Evolutionary conservation across 2,797 vertebrate species (phyloP), one percentile per base, ranked within the genome.

Genomic region (Oreortyx pictus): DNA sequence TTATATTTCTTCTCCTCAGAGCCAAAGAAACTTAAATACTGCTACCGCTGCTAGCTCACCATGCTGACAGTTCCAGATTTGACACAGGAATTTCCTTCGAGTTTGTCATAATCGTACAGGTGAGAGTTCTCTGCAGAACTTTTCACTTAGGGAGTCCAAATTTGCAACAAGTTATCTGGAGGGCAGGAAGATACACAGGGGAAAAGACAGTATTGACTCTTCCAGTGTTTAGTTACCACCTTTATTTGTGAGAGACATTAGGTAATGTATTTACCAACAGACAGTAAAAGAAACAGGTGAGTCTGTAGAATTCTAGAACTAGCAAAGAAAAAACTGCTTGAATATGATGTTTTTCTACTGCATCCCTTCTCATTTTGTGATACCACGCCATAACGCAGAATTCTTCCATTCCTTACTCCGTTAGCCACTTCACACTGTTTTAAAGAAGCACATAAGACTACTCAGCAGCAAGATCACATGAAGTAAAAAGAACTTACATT

Each of bases 111-210:
- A 29, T 27, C 6, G 11, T 29, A 29, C 27, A 52, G 15, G 27
- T 17, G 50, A 52, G 25, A 29, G 6, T 52, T 29, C 16, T 52
- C 29, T 29, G 50, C 1, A 56, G 9, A 73, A 73, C 35, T 29
- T 59, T 59, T 52, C 86, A n/a, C 12, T 64, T 37, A 31, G n/a
- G 23, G 5, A 87, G 14, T 8, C 13, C 44, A 71, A 82, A 88
- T 20, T 31, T 0, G 0, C 41, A 67, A 39, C 25, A 22, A 7
- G 3, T 24, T 5, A 61, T 52, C 47, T 52, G n/a, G 3, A 2
- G 78, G 20, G 4, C 11, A 16, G 16, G 25, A 70, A 64, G 25
- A 52, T 9, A 50, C 0, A 56, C 0, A 0, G 71, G 6, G 67
- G 19, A 62, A 93, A 67, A 91, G 18, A 39, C 90, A 80, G 5